These are phyloP conservation scores for Pelochelys cantorii DNA, from an alignment of 2,797 vertebrate genomes.

Conservation along the genomic window DNA sequence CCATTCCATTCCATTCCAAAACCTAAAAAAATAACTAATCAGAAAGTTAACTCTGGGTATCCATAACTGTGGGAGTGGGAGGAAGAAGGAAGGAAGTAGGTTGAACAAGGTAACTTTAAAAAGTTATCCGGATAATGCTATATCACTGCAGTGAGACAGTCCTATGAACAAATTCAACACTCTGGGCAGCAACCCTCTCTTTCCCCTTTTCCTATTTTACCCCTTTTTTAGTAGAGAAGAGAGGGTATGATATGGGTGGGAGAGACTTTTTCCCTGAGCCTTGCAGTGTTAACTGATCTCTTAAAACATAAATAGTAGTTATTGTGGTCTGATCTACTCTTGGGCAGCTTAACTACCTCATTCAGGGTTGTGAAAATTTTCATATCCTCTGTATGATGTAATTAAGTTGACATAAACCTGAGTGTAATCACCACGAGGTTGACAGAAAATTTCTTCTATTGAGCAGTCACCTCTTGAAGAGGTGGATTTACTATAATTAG, in stretches of 20 bases:
- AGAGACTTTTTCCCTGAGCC: neutral
- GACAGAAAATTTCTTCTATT: neutral
- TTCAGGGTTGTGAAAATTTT: neutral
- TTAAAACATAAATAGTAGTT: neutral
- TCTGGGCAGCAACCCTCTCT: neutral
- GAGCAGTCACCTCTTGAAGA: neutral
- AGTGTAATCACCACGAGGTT: neutral
- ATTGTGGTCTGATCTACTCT: neutral
- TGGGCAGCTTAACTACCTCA: neutral
- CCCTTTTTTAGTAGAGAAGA: neutral
- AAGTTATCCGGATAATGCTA: neutral
- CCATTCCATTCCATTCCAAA: neutral
- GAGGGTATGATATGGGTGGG: neutral
- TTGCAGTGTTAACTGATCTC: neutral
- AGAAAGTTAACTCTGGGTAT: neutral
- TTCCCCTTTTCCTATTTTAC: neutral
- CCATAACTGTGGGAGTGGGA: neutral
- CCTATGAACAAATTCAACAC: neutral
- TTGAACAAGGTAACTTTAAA: neutral
- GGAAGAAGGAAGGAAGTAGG: neutral
- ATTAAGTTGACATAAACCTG: neutral
- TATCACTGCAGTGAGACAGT: neutral
- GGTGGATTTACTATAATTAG: neutral
- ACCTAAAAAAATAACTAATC: neutral
- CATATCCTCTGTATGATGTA: neutral